Evolutionary conservation across 1,140 invertebrate genomes (phyloP).

Genomic region (Armadillidium nasatum): DNA sequence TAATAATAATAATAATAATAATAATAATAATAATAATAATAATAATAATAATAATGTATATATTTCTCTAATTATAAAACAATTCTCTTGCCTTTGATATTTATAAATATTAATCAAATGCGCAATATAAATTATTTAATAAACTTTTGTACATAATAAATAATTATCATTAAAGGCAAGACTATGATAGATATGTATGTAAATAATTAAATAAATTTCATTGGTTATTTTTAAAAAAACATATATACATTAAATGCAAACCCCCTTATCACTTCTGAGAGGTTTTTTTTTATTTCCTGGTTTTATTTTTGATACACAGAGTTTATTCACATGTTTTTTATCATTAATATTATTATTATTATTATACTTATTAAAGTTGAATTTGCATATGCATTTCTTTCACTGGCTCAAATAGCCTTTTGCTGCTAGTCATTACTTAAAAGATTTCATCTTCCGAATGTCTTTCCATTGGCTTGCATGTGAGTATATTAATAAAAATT

Average conservation of each 20-base stretch:
- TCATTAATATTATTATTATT: conserved; percentile 17
- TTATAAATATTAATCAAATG: too few species aligned
- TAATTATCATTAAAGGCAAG: too few species aligned
- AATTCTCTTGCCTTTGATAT: too few species aligned
- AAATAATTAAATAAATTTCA: neutral
- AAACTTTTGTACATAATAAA: too few species aligned
- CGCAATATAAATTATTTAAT: too few species aligned
- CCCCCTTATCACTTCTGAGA: conserved; percentile 11
- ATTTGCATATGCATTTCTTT: conserved; percentile 29
- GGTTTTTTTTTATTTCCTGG: conserved; percentile 3
- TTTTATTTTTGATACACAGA: neutral
- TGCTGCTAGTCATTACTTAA: conserved; percentile 18
- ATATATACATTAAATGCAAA: conserved; percentile 1
- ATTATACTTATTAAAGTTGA: conserved; percentile 9
- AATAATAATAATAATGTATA: neutral
- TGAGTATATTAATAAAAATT: conserved; percentile 19
- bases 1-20: conserved; percentile 1
- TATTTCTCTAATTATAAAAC: too few species aligned
- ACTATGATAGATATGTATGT: too few species aligned
- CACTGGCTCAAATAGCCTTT: conserved; percentile 23
- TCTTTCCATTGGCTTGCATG: conserved; percentile 33
- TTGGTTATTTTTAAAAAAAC: neutral
- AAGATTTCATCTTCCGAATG: conserved; percentile 30
- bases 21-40: conserved; percentile 8
- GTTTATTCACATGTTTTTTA: conserved; percentile 21